These are phyloP conservation scores for Hoplias malabaricus DNA, from an alignment of 2,113 vertebrate species.

Conservation along the genomic window DNA sequence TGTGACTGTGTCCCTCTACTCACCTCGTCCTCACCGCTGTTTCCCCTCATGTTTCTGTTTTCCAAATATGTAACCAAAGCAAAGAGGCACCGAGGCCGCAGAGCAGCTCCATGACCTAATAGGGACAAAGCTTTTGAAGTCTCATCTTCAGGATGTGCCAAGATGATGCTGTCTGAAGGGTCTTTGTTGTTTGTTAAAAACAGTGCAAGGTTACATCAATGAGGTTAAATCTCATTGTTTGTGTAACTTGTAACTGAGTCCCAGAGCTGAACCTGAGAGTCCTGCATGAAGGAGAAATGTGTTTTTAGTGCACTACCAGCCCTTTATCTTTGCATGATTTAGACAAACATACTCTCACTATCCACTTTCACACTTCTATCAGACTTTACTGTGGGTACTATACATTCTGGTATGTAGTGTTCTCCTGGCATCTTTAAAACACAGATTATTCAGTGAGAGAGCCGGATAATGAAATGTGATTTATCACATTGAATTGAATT, in stretches of 20 bases:
- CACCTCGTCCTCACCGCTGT: slow-evolving; percentile 50
- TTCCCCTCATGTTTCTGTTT: slow-evolving; percentile 55
- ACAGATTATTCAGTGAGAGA: too few species aligned
- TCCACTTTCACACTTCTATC: too few species aligned
- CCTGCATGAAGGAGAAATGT: not conserved
- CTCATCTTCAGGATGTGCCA: slow-evolving; percentile 26
- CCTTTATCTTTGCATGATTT: not conserved
- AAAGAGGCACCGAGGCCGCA: slow-evolving; percentile 45
- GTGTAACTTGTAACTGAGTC: not conserved
- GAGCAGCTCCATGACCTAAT: slow-evolving; percentile 58
- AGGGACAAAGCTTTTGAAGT: slow-evolving; percentile 62
- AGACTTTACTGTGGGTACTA: too few species aligned
- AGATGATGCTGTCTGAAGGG: slow-evolving; percentile 54
- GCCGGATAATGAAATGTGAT: too few species aligned
- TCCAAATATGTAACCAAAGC: slow-evolving; percentile 57
- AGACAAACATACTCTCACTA: too few species aligned
- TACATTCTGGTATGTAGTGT: too few species aligned
- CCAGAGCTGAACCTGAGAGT: not conserved
- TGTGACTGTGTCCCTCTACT: not conserved
- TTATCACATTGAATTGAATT: too few species aligned
- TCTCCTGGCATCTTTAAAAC: too few species aligned
- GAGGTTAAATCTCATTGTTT: slow-evolving; percentile 43
- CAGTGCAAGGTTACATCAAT: slow-evolving; percentile 49
- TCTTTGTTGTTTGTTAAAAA: slow-evolving; percentile 60
- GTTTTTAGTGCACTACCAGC: not conserved